Percentiles rank a stretch among this genome's conserved stretches.
phyloP scores from a whole-genome alignment of 2,888 invertebrate species.

The Limnephilus auricula region DNA sequence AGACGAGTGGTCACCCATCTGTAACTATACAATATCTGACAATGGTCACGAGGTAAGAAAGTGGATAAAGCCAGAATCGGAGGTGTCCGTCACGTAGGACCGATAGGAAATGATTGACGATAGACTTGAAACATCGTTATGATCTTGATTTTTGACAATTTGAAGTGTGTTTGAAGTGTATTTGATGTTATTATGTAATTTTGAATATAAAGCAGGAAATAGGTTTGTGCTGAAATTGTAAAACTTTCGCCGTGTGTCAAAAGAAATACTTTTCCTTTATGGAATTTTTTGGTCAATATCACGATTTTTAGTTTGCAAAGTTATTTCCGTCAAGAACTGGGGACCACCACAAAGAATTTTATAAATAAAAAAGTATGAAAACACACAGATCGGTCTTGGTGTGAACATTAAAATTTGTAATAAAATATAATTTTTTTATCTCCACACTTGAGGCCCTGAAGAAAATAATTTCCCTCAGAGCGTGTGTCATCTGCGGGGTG shows the following conservation, averaged over 20 bases:
- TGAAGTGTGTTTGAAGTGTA: neutral
- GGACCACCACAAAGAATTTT: no score
- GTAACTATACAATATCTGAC: neutral
- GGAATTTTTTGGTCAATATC: neutral
- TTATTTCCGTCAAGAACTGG: neutral
- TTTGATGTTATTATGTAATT: neutral
- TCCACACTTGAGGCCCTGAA: no score
- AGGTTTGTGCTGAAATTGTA: neutral
- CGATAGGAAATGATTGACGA: neutral
- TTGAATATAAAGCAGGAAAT: neutral
- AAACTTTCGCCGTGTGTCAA: no score
- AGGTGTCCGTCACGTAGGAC: neutral
- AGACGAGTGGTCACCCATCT: slow-evolving; percentile 11
- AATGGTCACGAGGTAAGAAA: neutral
- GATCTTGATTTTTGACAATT: slow-evolving; percentile 2
- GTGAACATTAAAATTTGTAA: no score
- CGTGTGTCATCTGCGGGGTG: no score
- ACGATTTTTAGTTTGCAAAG: neutral
- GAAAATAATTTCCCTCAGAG: no score
- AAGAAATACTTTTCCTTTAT: neutral
- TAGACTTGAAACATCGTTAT: neutral
- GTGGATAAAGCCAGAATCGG: neutral
- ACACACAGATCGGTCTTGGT: no score
- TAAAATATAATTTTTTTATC: no score
- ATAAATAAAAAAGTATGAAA: no score